Evolutionary conservation across 2,888 invertebrate genomes (phyloP).

Genomic region (Leucania comma): DNA sequence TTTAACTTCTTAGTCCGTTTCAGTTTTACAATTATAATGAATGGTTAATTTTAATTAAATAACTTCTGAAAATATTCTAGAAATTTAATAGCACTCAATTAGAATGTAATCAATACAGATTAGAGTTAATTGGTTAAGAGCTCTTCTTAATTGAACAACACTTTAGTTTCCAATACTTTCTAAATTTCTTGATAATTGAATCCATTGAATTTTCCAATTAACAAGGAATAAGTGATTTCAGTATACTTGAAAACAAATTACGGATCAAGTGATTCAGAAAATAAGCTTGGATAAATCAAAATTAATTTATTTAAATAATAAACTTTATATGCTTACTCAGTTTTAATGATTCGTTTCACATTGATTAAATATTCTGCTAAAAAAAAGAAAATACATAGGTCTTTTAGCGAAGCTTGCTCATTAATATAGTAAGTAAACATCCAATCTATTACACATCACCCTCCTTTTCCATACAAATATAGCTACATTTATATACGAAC

Average conservation of each 20-base stretch:
- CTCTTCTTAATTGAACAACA: constrained; percentile 11
- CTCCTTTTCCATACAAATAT: background rate
- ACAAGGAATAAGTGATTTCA: constrained; percentile 11
- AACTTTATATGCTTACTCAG: background rate
- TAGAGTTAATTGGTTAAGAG: constrained; percentile 16
- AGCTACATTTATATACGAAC: constrained; percentile 13
- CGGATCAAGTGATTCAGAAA: background rate
- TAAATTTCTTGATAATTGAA: constrained; percentile 13
- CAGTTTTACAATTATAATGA: background rate
- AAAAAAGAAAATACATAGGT: no score
- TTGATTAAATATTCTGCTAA: background rate
- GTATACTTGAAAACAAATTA: constrained; percentile 23
- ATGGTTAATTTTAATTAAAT: background rate
- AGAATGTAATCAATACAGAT: constrained; percentile 18
- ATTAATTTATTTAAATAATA: constrained; percentile 13
- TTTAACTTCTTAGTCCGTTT: background rate
- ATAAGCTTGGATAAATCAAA: background rate
- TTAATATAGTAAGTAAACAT: background rate
- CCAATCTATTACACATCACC: background rate
- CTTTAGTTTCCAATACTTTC: constrained; percentile 33
- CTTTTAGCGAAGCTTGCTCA: no score
- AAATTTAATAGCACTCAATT: constrained; percentile 25
- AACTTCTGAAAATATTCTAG: background rate
- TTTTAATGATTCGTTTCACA: background rate
- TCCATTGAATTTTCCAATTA: constrained; percentile 27